Evolutionary conservation across 1,140 invertebrate genomes (phyloP), one percentile per base, ranked within the genome.

Genomic region (Drosophila triauraria): DNA sequence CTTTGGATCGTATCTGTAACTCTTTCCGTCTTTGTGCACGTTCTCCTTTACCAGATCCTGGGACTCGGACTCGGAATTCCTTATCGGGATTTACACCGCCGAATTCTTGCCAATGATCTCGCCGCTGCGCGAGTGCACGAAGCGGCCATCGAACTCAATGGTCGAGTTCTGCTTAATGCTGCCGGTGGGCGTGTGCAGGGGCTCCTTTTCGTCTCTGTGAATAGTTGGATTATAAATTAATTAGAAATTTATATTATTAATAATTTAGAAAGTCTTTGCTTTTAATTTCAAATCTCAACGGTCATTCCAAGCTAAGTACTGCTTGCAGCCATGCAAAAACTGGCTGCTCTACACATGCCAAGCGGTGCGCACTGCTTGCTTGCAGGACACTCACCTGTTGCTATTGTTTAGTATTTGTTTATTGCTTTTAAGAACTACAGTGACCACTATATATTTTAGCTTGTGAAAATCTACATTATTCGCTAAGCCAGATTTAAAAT

Each of bases 21-120:
- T 54, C 23, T 35, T 23, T 56, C 35, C 35, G 35, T 30, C 17
- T 64, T 54, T 63, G 53, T 70, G 67, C 38, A 62, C 47, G 23
- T 50, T 74, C 20, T 48, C 42, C 32, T n/a, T 53, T 23, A 4
- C 10, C 56, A 17, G 35, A 56, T 54, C 44, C 47, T 53, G 20
- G 43, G 25, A 64, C 38, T 44, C 9, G 32, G 32, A 35, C 32
- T 35, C 32, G 32, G 40, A 17, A 2, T 10, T 42, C 40, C 43
- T 20, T 25, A 12, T 2, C 35, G 7, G 32, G 4, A 51, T 93
- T 95, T 96, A 97, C 62, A 97, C 96, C 54, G 96, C 96, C 13
- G 96, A 97, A 85, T 97, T 96, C 93, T 97, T 97, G 72, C 96
- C 96, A 76, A 97, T 96, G 78, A 97, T 96, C 82, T 95, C 94